phyloP scores from a whole-genome alignment of 2,888 invertebrate species.

The Eristalis intricaria region DNA sequence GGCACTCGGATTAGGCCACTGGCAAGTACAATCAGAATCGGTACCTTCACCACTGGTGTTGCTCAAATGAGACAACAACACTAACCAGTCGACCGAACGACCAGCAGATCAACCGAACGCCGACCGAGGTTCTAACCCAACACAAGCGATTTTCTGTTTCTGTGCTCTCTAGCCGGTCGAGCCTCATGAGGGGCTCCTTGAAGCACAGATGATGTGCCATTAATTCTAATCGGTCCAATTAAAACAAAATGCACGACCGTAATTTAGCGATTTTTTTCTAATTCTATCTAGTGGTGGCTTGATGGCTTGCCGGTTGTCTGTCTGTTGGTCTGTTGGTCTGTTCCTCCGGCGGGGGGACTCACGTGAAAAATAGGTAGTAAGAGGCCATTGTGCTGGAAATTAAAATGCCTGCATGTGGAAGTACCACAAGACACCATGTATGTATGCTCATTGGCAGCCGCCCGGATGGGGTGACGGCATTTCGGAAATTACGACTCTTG shows the following conservation, averaged over 20 bases:
- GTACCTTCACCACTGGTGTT: slow-evolving; percentile 23
- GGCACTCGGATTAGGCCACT: slow-evolving; percentile 62
- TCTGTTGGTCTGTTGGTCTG: background rate
- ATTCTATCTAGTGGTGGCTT: slow-evolving; percentile 21
- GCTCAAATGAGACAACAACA: slow-evolving; percentile 23
- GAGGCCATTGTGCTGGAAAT: slow-evolving; percentile 57
- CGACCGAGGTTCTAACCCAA: slow-evolving; percentile 49
- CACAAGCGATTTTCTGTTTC: slow-evolving; percentile 18
- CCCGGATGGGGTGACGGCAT: slow-evolving; percentile 15
- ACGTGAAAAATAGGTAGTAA: slow-evolving; percentile 54
- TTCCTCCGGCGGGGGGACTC: slow-evolving; percentile 1
- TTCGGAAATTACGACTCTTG: slow-evolving; percentile 42
- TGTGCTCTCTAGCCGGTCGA: background rate
- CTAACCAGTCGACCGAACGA: slow-evolving; percentile 6
- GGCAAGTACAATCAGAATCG: slow-evolving; percentile 47
- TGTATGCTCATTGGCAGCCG: slow-evolving; percentile 40
- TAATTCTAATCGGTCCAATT: slow-evolving; percentile 72
- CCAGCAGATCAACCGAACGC: background rate
- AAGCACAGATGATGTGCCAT: slow-evolving; percentile 63
- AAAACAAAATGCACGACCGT: slow-evolving; percentile 71
- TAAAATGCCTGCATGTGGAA: slow-evolving; percentile 58
- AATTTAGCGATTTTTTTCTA: slow-evolving; percentile 65
- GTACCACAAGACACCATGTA: slow-evolving; percentile 15
- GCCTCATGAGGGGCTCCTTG: slow-evolving; percentile 57
- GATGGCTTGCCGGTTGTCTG: background rate